A percentile compares a stretch with the other conserved stretches of the same genome.
Evolutionary conservation across 2,797 vertebrate species (phyloP).

Genomic region (Coilia nasus): DNA sequence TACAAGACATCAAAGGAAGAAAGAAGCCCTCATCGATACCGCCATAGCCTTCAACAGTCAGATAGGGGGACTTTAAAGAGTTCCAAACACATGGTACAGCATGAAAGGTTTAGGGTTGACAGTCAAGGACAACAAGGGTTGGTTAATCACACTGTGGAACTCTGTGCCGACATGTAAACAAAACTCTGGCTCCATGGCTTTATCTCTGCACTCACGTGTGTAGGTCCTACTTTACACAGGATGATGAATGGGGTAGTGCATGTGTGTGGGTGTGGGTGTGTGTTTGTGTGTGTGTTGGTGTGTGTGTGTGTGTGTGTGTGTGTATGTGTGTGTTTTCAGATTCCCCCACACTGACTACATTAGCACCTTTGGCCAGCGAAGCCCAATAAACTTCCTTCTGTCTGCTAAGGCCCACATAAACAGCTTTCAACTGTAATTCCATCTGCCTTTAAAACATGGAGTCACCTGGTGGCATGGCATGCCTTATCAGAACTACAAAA

Average conservation of each 20-base stretch:
- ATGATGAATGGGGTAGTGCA: background rate
- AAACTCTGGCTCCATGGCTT: conserved; percentile 3
- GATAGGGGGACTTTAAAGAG: background rate
- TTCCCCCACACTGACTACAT: background rate
- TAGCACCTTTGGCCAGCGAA: background rate
- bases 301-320: background rate
- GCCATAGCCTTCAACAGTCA: background rate
- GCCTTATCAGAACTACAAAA: background rate
- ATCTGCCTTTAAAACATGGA: conserved; percentile 8
- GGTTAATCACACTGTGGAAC: background rate
- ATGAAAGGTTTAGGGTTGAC: background rate
- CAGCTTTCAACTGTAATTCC: background rate
- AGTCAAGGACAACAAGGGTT: conserved; percentile 13
- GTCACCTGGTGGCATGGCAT: background rate
- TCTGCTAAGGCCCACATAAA: background rate
- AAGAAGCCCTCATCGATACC: background rate
- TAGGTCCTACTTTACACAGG: conserved; percentile 15
- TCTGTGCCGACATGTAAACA: conserved; percentile 10
- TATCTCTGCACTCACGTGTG: conserved; percentile 12
- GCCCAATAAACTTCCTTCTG: background rate
- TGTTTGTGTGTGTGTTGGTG: background rate
- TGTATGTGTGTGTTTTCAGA: background rate
- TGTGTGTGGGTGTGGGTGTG: background rate
- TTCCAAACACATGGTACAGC: background rate
- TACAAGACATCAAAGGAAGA: background rate